Base-by-base conservation (phyloP, 2,888 invertebrate genomes). In the Odontocolon sp. region DNA sequence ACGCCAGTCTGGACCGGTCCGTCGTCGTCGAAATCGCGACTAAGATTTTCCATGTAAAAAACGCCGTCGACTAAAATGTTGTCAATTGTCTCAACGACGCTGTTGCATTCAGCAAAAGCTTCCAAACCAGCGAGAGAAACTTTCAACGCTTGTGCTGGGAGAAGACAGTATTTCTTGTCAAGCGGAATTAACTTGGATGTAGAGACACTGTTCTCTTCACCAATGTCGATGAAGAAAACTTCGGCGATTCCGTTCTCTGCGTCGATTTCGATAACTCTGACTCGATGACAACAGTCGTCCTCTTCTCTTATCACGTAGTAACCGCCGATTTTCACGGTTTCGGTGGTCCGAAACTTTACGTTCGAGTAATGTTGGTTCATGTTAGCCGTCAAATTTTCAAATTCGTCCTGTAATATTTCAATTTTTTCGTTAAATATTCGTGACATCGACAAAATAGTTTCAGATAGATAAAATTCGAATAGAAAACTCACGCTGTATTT, bases 141-240 rank as follows among this genome's bases (percentile, higher is more conserved):
- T 79, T 94, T 92, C 72, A 96, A 92, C 21, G 95, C 95, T 93
- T 96, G 96, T 0, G 95, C 93, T 11, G 95, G 93, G 18, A 95
- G 89, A 59, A 89, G 90, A 8, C 94, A 92, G 84, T 95, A 96
- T 75, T 93, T 92, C 0, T 93, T 91, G 73, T 93, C 93, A 57
- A 95, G 91, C 23, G 92, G 91, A 81, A 92, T 93, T 23, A 96
- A 91, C 73, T 92, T 91, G 23, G 91, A 87, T 8, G 92, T 89
- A 2, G 91, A 82, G 21, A 95, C 92, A 11, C 89, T 87, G 52
- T 94, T 94, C 77, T 94, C 94, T 80, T 95, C 95, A 0, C 96
- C 96, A 80, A 93, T 94, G 88, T 96, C 96, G 6, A 96, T 94
- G 77, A 95, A 93, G 81, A 94, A 95, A 23, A 90, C 82, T 0